Conservation (phyloP, 2,888 invertebrate species). For the Lycocerus yunnanus region DNA sequence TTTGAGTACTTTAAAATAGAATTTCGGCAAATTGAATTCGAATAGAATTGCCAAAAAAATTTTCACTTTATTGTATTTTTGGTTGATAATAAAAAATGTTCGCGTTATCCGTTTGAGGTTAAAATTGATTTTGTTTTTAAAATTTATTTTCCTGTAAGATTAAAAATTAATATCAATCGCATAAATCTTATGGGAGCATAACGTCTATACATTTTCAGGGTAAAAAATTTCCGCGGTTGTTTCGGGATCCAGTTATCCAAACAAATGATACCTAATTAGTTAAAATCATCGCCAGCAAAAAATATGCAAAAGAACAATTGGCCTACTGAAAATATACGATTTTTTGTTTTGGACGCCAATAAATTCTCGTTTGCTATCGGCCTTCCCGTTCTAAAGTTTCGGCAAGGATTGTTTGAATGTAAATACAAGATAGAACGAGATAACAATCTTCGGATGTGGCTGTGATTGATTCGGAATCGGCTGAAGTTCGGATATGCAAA, state of each 20-base stretch:
- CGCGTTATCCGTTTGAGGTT: not conserved
- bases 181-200: constrained; percentile 23
- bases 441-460: constrained; percentile 17
- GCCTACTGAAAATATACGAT: constrained; percentile 42
- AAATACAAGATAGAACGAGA: constrained; percentile 14
- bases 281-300: constrained; percentile 34
- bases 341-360: constrained; percentile 46
- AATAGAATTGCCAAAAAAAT: not conserved
- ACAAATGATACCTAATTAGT: constrained; percentile 37
- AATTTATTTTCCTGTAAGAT: not conserved
- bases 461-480: constrained; percentile 29
- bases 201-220: constrained; percentile 8
- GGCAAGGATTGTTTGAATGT: constrained; percentile 9
- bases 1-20: not conserved
- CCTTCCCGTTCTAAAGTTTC: constrained; percentile 20
- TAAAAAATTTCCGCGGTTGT: constrained; percentile 15
- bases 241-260: constrained; percentile 29
- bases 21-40: not conserved
- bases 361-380: constrained; percentile 46
- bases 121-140: not conserved
- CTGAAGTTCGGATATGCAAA: constrained; percentile 34
- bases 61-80: not conserved
- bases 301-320: constrained; percentile 36
- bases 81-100: not conserved
- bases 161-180: constrained; percentile 26